Evolutionary conservation across 2,888 invertebrate species (phyloP).

Genomic region (Eretmocerus hayati): DNA sequence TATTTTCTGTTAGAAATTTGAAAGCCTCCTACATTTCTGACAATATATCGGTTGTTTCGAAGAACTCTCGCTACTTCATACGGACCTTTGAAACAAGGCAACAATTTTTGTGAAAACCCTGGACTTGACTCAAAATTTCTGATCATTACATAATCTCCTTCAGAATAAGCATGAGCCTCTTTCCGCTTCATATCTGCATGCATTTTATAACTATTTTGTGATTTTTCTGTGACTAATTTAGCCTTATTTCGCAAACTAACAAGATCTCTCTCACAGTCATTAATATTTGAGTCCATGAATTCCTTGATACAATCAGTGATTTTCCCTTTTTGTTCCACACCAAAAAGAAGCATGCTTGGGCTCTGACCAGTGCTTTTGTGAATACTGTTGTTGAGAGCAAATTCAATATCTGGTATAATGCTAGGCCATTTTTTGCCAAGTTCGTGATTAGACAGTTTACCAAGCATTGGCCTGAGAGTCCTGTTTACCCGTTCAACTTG

Average conservation of each 20-base stretch:
- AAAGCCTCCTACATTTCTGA: constrained; percentile 20
- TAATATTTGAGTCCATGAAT: too few relatives aligned
- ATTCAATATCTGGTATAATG: constrained; percentile 21
- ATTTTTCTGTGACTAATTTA: too few relatives aligned
- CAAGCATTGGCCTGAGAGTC: too few relatives aligned
- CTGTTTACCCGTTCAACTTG: constrained; percentile 25
- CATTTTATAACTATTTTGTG: too few relatives aligned
- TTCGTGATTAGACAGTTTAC: too few relatives aligned
- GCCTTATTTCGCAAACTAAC: constrained; percentile 24
- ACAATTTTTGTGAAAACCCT: constrained; percentile 14
- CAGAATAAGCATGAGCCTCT: constrained; percentile 6
- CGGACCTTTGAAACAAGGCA: too few relatives aligned
- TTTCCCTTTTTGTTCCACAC: constrained; percentile 23
- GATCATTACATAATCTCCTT: constrained; percentile 21
- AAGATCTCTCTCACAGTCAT: too few relatives aligned
- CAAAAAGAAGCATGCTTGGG: too few relatives aligned
- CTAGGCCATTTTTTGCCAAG: constrained; percentile 24
- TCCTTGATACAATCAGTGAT: constrained; percentile 20
- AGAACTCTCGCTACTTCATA: constrained; percentile 20
- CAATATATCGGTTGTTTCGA: constrained; percentile 22
- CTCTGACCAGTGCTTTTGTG: constrained; percentile 29
- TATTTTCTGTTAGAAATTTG: too few relatives aligned
- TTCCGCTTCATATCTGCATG: too few relatives aligned
- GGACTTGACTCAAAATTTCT: constrained; percentile 13
- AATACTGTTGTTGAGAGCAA: constrained; percentile 25